Conservation (phyloP, 2,113 vertebrate genomes). For the Mormyrus lacerda region DNA sequence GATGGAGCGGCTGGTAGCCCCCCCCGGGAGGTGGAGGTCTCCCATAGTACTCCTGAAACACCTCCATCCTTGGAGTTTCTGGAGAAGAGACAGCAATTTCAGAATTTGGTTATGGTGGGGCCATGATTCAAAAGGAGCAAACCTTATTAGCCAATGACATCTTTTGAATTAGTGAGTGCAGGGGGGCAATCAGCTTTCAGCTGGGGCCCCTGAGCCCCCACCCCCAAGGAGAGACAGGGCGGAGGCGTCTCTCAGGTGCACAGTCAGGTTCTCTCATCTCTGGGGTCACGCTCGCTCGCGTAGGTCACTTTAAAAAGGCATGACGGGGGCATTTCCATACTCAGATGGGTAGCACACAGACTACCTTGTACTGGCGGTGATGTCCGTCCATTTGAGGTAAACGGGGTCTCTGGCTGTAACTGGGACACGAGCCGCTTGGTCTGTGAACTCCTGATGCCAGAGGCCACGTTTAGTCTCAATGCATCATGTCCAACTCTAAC, state of each 20-base stretch:
- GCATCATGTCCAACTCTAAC: background rate
- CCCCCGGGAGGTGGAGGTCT: slow-evolving; percentile 75
- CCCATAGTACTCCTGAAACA: slow-evolving; percentile 68
- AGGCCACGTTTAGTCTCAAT: background rate
- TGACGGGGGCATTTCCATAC: background rate
- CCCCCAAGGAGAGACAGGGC: background rate
- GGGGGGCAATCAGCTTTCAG: background rate
- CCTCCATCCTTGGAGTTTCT: slow-evolving; percentile 87
- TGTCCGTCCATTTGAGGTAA: background rate
- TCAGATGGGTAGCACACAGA: background rate
- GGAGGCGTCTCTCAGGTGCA: background rate
- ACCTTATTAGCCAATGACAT: background rate
- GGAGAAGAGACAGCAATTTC: background rate
- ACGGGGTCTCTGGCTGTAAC: background rate
- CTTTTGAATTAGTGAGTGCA: background rate
- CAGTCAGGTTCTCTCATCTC: background rate
- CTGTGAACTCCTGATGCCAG: background rate
- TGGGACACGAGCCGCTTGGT: background rate
- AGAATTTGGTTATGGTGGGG: background rate
- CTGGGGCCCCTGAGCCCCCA: background rate
- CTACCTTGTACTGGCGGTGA: background rate
- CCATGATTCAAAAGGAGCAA: background rate
- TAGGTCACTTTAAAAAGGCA: background rate
- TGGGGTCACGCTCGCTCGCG: background rate
- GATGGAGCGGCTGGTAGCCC: slow-evolving; percentile 64